phyloP scores from a whole-genome alignment of 2,797 vertebrate species.

The Squalus acanthias region DNA sequence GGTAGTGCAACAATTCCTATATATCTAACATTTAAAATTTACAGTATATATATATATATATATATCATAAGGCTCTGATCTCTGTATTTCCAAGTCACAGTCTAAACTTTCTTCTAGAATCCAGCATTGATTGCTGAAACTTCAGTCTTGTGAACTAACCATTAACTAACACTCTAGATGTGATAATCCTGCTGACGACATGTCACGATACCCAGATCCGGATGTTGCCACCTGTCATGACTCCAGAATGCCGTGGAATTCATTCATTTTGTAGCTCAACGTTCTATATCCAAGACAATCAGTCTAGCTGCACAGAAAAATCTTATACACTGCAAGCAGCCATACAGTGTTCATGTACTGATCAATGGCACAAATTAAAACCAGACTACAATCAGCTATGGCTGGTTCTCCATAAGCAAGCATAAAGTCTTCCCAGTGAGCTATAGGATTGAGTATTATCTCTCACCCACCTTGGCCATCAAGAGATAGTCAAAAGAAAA shows the following conservation, averaged over 20 bases:
- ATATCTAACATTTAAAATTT: not conserved
- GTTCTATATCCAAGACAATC: not conserved
- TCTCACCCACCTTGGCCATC: too few species aligned
- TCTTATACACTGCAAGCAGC: not conserved
- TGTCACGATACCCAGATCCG: not conserved
- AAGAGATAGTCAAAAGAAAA: too few species aligned
- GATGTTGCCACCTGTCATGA: not conserved
- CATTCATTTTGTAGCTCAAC: not conserved
- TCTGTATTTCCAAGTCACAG: not conserved
- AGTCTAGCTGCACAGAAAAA: not conserved
- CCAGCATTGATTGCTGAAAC: not conserved
- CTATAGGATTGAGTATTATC: too few species aligned
- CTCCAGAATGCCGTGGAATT: not conserved
- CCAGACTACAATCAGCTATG: not conserved
- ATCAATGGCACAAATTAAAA: not conserved
- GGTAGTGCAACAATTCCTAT: not conserved
- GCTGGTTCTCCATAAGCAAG: not conserved
- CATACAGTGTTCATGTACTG: too few species aligned
- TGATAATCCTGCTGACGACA: not conserved
- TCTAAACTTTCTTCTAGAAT: not conserved
- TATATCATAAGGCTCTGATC: not conserved
- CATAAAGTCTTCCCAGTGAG: not conserved
- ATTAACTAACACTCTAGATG: not conserved
- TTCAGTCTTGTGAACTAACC: not conserved
- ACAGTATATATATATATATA: not conserved